Base-by-base conservation (phyloP, 2,113 vertebrate genomes). In the Empidonax alnorum region DNA sequence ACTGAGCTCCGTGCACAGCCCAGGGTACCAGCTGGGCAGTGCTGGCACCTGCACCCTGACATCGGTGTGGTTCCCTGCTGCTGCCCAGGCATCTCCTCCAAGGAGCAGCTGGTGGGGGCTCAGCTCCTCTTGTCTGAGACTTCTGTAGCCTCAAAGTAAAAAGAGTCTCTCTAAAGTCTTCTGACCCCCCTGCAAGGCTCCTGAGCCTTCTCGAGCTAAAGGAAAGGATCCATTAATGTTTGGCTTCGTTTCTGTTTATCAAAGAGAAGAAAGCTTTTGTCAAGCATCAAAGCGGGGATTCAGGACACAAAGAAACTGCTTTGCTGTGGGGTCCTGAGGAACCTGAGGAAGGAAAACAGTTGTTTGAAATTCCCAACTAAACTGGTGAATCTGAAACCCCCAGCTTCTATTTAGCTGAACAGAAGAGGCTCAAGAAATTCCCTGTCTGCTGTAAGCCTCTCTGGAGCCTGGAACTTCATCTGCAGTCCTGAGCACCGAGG, bases 201-300 rank as follows among this genome's bases (percentile, higher is more conserved):
- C 59, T 15, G 50, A 63, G 72, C 84, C 81, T 96, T 71, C 89
- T 61, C 63, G 76, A 95, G 86, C 30, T 78, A 81, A 92, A 81
- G 80, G 93, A 94, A 95, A 80, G 39, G 68, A n/a, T n/a, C 49
- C 67, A 59, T 93, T 95, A 84, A 92, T 88, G 78, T 95, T 93
- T 30, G 56, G 42, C 82, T 96, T 96, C 76, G 68, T 96, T 96
- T 95, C 94, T 95, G 79, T 96, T 97, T 97, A 93, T 97, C 95
- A 96, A 97, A 96, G 93, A 78, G 89, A 71, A 87, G 62, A 79
- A 79, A 88, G 87, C 85, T 96, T 97, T 96, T 96, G 93, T 97
- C 65, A 59, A 46, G 47, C 58, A 63, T 95, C 80, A 92, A 84
- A 94, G 92, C 66, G 27, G 11, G 44, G 66, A 79, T 86, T 91